These are phyloP conservation scores for Callinectes sapidus DNA, from an alignment of 2,888 invertebrate genomes.

Conservation along the genomic window DNA sequence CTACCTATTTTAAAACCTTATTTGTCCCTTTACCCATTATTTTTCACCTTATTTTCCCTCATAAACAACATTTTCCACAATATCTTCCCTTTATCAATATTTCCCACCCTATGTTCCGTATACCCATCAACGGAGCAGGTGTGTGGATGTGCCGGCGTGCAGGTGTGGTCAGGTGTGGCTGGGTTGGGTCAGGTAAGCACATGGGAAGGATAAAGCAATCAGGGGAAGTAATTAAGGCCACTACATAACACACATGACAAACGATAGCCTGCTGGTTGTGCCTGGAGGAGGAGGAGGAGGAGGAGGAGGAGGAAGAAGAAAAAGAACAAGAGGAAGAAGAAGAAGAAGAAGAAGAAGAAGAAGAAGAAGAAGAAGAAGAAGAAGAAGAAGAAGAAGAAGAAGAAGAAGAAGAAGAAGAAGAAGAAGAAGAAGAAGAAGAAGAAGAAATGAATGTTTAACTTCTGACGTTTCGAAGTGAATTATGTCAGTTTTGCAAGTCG, in stretches of 20 bases:
- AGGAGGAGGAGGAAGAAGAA: conserved; percentile 11
- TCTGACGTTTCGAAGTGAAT: not conserved
- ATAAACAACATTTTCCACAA: no score
- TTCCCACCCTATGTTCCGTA: no score
- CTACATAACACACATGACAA: conserved; percentile 19
- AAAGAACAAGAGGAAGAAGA: not conserved
- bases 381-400: no score
- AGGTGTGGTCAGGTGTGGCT: not conserved
- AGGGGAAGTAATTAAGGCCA: not conserved
- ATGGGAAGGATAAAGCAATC: not conserved
- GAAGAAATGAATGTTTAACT: not conserved
- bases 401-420: no score
- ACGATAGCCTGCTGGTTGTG: not conserved
- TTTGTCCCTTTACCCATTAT: no score
- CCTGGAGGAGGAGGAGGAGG: conserved; percentile 16
- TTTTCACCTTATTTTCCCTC: no score
- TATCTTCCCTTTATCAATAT: no score
- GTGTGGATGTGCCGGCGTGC: not conserved
- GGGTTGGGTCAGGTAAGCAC: not conserved
- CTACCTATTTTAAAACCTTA: no score
- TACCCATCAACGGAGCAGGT: not conserved
- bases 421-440: not conserved
- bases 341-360: not conserved
- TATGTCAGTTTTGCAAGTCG: not conserved
- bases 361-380: no score